Base-by-base conservation (phyloP, 2,797 vertebrate species). In the Pelodytes ibericus region DNA sequence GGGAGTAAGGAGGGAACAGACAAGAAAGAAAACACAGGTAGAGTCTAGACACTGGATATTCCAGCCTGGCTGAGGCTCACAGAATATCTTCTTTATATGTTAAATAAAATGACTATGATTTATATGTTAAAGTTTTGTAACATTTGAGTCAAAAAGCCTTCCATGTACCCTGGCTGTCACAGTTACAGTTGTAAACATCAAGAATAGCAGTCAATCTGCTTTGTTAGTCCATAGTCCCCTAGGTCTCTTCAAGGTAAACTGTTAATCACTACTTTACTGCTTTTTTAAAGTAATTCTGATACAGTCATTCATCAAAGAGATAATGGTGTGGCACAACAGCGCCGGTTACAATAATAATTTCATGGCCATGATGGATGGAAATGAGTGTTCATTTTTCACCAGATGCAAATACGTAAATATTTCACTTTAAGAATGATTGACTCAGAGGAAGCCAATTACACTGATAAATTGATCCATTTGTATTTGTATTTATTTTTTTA, bases 341-440 rank as follows among this genome's bases (percentile, higher is more conserved):
- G 31, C 30, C 22, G 41, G 61, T 49, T 36, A 66, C 22, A 57
- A 77, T 64, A 71, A 77, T 77, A 53, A 76, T 77, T 77, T 71
- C 74, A 53, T 41, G 49, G 67, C 47, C 59, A 77, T 77, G 67
- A 77, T 71, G 67, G 65, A 71, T 77, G 53, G 30, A 71, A 56
- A 49, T 11, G 31, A 60, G 58, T n/a, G 30, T 33, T 76, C 66
- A 64, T 70, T 76, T 76, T 76, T 70, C 74, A 76, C 59, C 41
- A 58, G 20, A 64, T 64, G 66, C 49, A 77, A 77, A 66, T 74
- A 47, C 20, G 72, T 74, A 74, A 44, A 64, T 76, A 64, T 71
- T 64, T 77, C 74, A 77, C 67, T 71, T 77, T 76, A 76, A 63
- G 60, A 77, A 59, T 71, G 74, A 77, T 71, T 77, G 74, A 77